Conservation (phyloP, 1,140 invertebrate genomes). For the Belonocnema kinseyi region DNA sequence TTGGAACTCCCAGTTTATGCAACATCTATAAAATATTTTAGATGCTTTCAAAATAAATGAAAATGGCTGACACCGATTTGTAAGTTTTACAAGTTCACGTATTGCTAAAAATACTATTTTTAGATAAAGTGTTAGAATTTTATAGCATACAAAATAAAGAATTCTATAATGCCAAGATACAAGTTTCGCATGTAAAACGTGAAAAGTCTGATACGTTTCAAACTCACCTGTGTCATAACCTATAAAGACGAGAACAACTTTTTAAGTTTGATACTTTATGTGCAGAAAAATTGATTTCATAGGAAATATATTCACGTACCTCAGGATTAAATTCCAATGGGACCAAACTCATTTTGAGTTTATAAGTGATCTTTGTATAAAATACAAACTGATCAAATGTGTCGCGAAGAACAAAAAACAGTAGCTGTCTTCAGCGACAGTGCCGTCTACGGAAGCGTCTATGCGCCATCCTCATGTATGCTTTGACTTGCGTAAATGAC, state of each 20-base stretch:
- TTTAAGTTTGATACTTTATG: slow-evolving; percentile 43
- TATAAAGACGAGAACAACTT: slow-evolving; percentile 70
- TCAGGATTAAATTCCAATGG: slow-evolving; percentile 96
- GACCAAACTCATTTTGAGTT: slow-evolving; percentile 78
- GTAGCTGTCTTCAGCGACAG: no score
- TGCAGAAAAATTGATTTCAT: slow-evolving; percentile 21
- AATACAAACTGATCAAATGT: background rate
- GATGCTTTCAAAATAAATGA: slow-evolving; percentile 1
- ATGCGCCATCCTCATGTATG: no score
- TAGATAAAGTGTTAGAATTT: no score
- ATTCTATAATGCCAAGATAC: slow-evolving; percentile 6
- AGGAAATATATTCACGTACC: slow-evolving; percentile 74
- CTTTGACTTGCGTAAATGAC: no score
- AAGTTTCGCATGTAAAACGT: slow-evolving; percentile 16
- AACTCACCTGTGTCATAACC: slow-evolving; percentile 87
- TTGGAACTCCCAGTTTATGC: slow-evolving; percentile 87
- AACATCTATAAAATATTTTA: slow-evolving; percentile 80
- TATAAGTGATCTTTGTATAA: background rate
- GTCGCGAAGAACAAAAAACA: no score
- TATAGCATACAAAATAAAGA: slow-evolving; percentile 12
- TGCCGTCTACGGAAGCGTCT: no score
- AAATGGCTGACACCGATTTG: slow-evolving; percentile 42
- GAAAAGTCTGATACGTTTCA: background rate
- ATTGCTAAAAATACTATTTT: background rate
- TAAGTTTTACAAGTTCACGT: background rate